phyloP scores from a whole-genome alignment of 2,797 vertebrate genomes.

The Platyrinchus mystaceus region DNA sequence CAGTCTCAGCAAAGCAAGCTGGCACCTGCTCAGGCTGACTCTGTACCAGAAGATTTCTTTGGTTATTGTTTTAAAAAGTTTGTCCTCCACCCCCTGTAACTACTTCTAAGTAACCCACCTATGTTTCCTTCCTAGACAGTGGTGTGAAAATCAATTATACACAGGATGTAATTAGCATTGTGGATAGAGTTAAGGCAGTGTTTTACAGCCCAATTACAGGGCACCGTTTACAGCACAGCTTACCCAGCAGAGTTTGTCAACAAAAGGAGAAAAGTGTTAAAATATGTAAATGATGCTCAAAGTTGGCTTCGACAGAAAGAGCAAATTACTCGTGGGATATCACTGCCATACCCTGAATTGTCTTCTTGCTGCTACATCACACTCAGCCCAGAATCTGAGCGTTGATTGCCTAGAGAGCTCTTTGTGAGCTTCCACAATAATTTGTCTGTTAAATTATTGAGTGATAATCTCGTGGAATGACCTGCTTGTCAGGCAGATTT shows the following conservation, averaged over 20 bases:
- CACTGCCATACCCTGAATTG: neutral
- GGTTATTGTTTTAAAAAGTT: neutral
- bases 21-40: neutral
- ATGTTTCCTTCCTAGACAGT: slow-evolving; percentile 3
- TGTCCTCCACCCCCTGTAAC: neutral
- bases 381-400: neutral
- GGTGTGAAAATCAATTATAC: slow-evolving; percentile 58
- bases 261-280: slow-evolving; percentile 39
- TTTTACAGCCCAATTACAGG: slow-evolving; percentile 58
- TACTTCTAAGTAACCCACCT: neutral
- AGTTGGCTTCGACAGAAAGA: neutral
- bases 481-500: neutral
- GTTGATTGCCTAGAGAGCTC: neutral
- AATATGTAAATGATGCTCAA: slow-evolving; percentile 31
- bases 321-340: neutral
- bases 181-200: slow-evolving; percentile 45
- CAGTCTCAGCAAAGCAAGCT: neutral
- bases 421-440: neutral
- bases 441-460: neutral
- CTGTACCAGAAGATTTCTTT: neutral
- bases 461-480: neutral
- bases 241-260: slow-evolving; percentile 47
- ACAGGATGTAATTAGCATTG: slow-evolving; percentile 65
- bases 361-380: neutral
- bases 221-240: slow-evolving; percentile 45